These are phyloP conservation scores for Hydraecia micacea DNA, from an alignment of 2,888 invertebrate genomes.

Conservation along the genomic window DNA sequence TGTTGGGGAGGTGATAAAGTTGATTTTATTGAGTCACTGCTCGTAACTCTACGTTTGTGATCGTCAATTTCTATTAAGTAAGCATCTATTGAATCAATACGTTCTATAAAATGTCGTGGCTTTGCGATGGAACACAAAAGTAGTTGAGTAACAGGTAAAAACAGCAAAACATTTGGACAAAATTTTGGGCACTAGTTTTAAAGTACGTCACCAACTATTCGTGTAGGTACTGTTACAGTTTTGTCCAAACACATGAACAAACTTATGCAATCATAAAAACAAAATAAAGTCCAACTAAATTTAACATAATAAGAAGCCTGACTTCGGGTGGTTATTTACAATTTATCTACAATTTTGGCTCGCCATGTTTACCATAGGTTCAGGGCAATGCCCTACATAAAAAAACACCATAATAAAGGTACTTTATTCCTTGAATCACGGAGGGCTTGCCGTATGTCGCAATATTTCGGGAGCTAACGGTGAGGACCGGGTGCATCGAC, in stretches of 20 bases:
- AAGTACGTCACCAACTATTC: background rate
- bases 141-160: background rate
- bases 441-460: constrained; percentile 78
- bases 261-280: background rate
- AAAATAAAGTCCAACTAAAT: background rate
- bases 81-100: background rate
- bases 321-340: background rate
- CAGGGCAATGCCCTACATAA: constrained; percentile 74
- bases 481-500: constrained; percentile 81
- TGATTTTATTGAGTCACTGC: constrained; percentile 16
- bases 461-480: constrained; percentile 89
- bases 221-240: background rate
- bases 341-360: constrained; percentile 22
- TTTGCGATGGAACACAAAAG: background rate
- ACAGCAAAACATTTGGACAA: background rate
- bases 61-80: background rate
- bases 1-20: background rate
- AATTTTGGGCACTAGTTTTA: background rate
- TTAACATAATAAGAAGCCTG: constrained; percentile 3
- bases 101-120: background rate
- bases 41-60: constrained; percentile 1
- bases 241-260: background rate
- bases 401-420: constrained; percentile 67
- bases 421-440: constrained; percentile 64
- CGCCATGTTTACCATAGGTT: constrained; percentile 53